Evolutionary conservation across 1,140 invertebrate species (phyloP).

Genomic region (Papilio machaon): DNA sequence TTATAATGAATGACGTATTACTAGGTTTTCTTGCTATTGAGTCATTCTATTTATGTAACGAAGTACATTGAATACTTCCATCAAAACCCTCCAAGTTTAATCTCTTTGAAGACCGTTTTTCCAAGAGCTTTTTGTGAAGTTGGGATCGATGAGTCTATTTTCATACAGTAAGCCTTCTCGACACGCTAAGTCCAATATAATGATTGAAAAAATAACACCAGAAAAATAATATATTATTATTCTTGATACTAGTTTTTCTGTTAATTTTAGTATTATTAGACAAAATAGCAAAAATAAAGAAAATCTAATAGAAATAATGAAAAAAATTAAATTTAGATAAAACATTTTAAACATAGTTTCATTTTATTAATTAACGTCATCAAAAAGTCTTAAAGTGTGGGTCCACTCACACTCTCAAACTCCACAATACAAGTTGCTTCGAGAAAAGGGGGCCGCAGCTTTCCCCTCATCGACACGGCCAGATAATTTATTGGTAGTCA

Average conservation of each 20-base stretch:
- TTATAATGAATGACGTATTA: no score
- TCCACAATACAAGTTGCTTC: no score
- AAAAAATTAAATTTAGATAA: no score
- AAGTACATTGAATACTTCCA: not conserved
- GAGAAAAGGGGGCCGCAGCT: no score
- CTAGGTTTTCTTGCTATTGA: not conserved
- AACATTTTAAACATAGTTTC: no score
- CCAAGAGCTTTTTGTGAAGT: slow-evolving; percentile 15
- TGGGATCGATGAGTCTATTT: slow-evolving; percentile 1
- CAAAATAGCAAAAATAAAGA: not conserved
- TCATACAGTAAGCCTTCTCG: slow-evolving; percentile 10
- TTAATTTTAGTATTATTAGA: not conserved
- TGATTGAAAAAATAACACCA: not conserved
- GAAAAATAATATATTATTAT: not conserved
- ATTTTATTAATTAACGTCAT: no score
- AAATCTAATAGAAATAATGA: no score
- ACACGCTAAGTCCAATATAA: not conserved
- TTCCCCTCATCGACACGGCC: no score
- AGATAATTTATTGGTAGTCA: not conserved
- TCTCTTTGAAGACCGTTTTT: not conserved
- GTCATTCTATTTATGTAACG: not conserved
- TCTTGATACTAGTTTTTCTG: not conserved
- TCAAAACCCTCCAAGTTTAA: not conserved
- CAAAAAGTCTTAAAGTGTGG: no score
- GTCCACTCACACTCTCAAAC: no score